Evolutionary conservation across 1,140 invertebrate species (phyloP).

Genomic region (Aphis craccivora): DNA sequence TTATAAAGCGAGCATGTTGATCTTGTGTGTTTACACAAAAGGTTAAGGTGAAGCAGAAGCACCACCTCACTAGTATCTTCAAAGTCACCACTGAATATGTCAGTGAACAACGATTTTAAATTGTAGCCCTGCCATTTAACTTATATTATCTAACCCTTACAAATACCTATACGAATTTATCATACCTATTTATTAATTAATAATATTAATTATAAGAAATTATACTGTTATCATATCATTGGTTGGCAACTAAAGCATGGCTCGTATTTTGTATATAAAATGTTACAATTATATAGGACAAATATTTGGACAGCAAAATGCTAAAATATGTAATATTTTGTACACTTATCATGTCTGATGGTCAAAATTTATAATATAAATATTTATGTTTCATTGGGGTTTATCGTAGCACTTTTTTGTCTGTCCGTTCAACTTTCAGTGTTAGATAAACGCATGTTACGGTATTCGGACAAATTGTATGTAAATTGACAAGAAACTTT

Average conservation of each 20-base stretch:
- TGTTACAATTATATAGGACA: neutral
- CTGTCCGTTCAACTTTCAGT: neutral
- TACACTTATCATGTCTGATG: neutral
- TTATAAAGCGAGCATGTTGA: too few species aligned
- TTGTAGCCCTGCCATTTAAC: neutral
- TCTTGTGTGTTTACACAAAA: neutral
- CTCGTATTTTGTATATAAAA: neutral
- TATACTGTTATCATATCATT: neutral
- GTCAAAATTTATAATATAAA: neutral
- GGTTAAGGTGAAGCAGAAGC: neutral
- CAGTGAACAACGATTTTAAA: neutral
- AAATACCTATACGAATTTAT: neutral
- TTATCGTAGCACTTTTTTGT: neutral
- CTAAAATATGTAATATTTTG: neutral
- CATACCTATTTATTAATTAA: neutral
- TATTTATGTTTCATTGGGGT: neutral
- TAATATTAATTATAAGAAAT: neutral
- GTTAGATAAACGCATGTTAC: neutral
- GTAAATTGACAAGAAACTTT: neutral
- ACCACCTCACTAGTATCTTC: neutral
- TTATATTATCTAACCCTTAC: neutral
- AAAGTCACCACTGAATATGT: neutral
- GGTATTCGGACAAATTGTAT: neutral
- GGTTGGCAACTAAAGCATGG: neutral
- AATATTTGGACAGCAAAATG: neutral